Base-by-base conservation (phyloP, 2,113 vertebrate genomes). In the Hydrolagus affinis region DNA sequence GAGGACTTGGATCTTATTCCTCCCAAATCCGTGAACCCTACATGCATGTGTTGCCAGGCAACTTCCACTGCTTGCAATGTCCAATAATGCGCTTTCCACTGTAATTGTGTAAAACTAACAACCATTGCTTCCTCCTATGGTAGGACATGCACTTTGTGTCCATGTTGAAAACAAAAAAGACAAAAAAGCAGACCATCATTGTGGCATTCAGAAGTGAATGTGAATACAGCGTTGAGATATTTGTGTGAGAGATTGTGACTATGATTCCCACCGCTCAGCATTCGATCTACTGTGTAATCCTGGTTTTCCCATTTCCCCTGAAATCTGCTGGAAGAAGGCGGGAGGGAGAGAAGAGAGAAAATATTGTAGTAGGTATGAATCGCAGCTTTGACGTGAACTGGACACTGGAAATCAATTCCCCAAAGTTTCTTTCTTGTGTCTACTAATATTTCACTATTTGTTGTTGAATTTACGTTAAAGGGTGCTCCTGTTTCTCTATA, bases 21-120 rank as follows among this genome's bases (percentile, higher is more conserved):
- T 17, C 97, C 98, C 21, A 98, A 98, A 90, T 98, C 98, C 0
- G 96, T 98, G 89, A 98, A 98, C 92, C 96, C 97, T 74, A 98
- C 97, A 88, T 99, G 97, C 96, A 98, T 99, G 95, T 99, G 98
- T 92, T 99, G 98, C 92, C 97, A 99, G 94, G 97, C 97, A 88
- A 96, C 96, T 83, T 96, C 97, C 90, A 96, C 96, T 21, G 94
- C 97, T 93, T 98, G 97, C 93, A 96, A 98, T 90, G 98, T 98
- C 92, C 97, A 99, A 96, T 99, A 99, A 94, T 91, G 69, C 71
- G 62, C 62, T 28, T 68, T 83, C 88, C 87, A 88, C 88, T 89
- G 89, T 85, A 85, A 85, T 64, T 30, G 60, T 60, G 25, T 86
- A 71, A 86, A 86, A 93, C 90, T 93, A 92, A 94, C 92, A 95